These are phyloP conservation scores for Egretta garzetta DNA, from an alignment of 2,113 vertebrate species.

Conservation along the genomic window DNA sequence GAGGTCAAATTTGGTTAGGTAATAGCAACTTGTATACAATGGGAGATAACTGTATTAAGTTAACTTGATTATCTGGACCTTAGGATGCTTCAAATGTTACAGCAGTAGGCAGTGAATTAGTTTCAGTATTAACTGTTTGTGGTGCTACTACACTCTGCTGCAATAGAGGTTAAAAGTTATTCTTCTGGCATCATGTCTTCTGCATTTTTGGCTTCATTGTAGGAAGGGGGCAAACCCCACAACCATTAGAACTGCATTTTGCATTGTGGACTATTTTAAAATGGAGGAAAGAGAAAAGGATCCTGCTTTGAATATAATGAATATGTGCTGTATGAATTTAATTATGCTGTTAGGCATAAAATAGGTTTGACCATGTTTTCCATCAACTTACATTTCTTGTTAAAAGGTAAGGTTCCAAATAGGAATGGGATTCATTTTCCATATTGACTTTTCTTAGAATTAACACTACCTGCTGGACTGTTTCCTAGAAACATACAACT, in stretches of 20 bases:
- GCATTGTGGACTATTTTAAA: background rate
- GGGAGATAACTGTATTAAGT: background rate
- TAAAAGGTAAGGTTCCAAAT: background rate
- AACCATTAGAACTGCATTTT: background rate
- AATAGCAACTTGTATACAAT: background rate
- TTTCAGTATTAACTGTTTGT: background rate
- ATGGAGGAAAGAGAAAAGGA: background rate
- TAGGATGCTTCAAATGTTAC: background rate
- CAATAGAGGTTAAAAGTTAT: background rate
- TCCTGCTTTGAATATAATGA: background rate
- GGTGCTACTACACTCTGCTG: background rate
- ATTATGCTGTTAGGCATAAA: background rate
- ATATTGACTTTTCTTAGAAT: background rate
- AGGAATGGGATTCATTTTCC: background rate
- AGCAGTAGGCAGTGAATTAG: background rate
- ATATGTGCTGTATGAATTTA: background rate
- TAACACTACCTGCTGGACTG: background rate
- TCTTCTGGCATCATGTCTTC: background rate
- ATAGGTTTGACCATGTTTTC: background rate
- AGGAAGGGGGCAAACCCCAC: background rate
- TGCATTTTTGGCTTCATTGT: background rate
- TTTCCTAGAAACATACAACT: background rate
- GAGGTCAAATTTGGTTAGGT: background rate
- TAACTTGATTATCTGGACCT: background rate
- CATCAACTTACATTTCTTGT: background rate